A percentile compares a stretch with the other conserved stretches of the same genome.
Conservation (phyloP, 1,140 invertebrate genomes). For the Drosophila orena region DNA sequence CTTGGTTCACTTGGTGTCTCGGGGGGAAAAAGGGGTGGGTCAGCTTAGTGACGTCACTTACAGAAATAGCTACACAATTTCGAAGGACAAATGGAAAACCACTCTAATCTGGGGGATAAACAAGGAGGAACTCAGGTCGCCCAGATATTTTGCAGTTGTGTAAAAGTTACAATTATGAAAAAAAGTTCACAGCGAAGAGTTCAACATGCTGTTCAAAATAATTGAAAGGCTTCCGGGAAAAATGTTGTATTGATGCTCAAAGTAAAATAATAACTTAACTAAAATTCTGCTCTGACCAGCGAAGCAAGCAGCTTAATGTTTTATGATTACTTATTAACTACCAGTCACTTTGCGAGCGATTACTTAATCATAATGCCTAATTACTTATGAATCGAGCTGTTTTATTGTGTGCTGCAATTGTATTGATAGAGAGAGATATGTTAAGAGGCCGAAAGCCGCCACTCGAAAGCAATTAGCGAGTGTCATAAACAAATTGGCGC, state of each 20-base stretch:
- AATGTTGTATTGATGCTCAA: no score
- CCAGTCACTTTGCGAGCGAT: slow-evolving; percentile 5
- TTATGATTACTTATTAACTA: slow-evolving; percentile 8
- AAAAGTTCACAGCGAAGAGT: not conserved
- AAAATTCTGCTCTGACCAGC: not conserved
- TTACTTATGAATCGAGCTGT: slow-evolving; percentile 47
- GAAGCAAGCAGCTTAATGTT: slow-evolving; percentile 12
- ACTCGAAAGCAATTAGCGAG: slow-evolving; percentile 63
- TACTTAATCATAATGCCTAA: slow-evolving; percentile 23
- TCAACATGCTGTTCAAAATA: not conserved
- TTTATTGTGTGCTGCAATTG: slow-evolving; percentile 30
- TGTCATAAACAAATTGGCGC: slow-evolving; percentile 74
- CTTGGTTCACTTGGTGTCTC: not conserved
- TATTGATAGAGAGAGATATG: slow-evolving; percentile 24
- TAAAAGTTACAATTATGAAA: not conserved
- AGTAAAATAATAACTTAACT: no score
- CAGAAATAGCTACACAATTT: slow-evolving; percentile 29
- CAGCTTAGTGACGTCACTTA: slow-evolving; percentile 28
- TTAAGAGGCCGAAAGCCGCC: slow-evolving; percentile 21
- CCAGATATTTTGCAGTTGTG: slow-evolving; percentile 10
- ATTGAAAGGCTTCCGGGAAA: not conserved
- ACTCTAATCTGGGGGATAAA: slow-evolving; percentile 24
- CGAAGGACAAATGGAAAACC: slow-evolving; percentile 20
- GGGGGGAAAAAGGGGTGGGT: not conserved
- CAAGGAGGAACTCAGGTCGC: not conserved